Evolutionary conservation across 92 coral and sea anemone species (phyloP).

Genomic region (Parazoanthus atlanticus): DNA sequence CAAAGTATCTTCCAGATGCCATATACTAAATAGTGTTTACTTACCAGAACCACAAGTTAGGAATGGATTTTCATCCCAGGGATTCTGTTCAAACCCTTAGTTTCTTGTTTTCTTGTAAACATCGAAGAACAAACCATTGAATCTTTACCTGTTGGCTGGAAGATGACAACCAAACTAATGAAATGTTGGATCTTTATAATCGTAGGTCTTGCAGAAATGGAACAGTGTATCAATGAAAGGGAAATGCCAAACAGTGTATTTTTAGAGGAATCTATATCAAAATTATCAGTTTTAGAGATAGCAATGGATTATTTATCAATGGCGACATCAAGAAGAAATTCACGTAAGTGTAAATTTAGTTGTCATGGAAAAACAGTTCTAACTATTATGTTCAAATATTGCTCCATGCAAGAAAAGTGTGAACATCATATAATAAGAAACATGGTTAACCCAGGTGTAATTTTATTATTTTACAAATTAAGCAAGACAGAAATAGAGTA

Average conservation of each 20-base stretch:
- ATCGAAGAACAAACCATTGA: neutral
- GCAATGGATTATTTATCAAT: constrained; percentile 85
- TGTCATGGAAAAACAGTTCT: too few relatives aligned
- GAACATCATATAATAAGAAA: too few relatives aligned
- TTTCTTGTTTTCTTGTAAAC: neutral
- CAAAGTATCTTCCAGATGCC: too few relatives aligned
- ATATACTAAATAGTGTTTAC: too few relatives aligned
- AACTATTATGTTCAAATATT: too few relatives aligned
- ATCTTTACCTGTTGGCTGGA: neutral
- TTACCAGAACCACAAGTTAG: neutral
- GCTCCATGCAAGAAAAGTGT: too few relatives aligned
- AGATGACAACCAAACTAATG: neutral
- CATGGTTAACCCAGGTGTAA: too few relatives aligned
- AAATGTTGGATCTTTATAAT: neutral
- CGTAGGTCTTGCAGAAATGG: constrained; percentile 79
- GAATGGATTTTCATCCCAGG: too few relatives aligned
- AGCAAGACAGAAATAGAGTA: too few relatives aligned
- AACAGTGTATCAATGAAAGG: constrained; percentile 53
- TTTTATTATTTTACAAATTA: too few relatives aligned
- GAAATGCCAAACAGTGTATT: constrained; percentile 82
- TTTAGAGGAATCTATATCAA: constrained; percentile 69
- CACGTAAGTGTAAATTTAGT: constrained; percentile 71
- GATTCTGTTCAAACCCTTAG: neutral
- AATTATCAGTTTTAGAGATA: constrained; percentile 78
- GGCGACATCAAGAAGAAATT: constrained; percentile 84